A percentile compares a stretch with the other conserved stretches of the same genome.
Conservation (phyloP, 2,888 invertebrate genomes). For the Drosophila lutescens region DNA sequence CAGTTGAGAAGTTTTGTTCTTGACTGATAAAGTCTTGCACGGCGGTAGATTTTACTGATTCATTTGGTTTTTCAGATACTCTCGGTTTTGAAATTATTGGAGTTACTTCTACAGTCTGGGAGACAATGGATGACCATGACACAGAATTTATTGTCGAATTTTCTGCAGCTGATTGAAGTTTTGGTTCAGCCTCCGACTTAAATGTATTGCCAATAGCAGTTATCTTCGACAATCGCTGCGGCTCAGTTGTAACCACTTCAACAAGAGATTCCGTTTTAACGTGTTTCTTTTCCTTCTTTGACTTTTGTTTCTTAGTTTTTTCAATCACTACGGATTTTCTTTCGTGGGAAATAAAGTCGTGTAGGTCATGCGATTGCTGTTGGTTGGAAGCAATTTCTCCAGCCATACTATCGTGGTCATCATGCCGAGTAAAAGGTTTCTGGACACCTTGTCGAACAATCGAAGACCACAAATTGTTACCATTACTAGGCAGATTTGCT, state of each 20-base stretch:
- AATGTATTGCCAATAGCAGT: neutral
- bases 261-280: neutral
- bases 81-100: neutral
- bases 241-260: neutral
- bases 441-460: constrained; percentile 60
- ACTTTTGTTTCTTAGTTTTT: neutral
- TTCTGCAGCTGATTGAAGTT: neutral
- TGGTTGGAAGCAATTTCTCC: neutral
- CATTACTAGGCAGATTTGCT: neutral
- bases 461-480: constrained; percentile 53
- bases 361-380: neutral
- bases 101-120: neutral
- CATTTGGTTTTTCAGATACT: neutral
- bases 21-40: constrained; percentile 35
- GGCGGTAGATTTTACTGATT: neutral
- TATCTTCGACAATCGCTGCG: neutral
- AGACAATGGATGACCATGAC: constrained; percentile 7
- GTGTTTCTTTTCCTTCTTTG: constrained; percentile 3
- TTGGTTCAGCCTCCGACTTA: neutral
- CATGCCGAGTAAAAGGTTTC: constrained; percentile 40
- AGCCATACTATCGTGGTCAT: neutral
- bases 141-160: neutral
- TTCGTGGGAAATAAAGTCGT: neutral
- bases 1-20: constrained; percentile 33
- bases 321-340: neutral